A percentile compares a stretch with the other conserved stretches of the same genome.
phyloP scores from a whole-genome alignment of 2,113 vertebrate species.

The Bucco capensis region DNA sequence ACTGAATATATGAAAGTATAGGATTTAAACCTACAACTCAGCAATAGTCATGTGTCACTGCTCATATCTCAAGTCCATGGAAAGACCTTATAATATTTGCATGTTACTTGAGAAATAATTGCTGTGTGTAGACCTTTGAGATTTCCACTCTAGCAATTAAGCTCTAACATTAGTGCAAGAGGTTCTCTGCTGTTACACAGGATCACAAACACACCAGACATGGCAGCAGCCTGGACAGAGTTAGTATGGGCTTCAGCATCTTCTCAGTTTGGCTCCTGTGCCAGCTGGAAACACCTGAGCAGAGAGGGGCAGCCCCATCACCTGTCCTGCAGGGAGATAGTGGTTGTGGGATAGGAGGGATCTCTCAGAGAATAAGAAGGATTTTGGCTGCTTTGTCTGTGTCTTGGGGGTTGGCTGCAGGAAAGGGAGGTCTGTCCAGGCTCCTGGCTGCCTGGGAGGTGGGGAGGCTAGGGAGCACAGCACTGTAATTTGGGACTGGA shows the following conservation, averaged over 20 bases:
- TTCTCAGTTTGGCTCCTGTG: neutral
- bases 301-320: neutral
- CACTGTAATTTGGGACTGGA: fast-evolving
- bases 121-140: neutral
- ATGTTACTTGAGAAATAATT: neutral
- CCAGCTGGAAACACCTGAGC: neutral
- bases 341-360: too few species aligned
- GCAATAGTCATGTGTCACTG: neutral
- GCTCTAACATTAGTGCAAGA: neutral
- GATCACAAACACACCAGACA: too few species aligned
- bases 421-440: too few species aligned
- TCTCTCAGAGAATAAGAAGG: neutral
- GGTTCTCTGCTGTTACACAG: neutral
- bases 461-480: neutral
- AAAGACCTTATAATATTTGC: neutral
- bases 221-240: neutral
- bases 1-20: neutral
- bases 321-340: neutral
- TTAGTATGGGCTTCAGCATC: neutral
- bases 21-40: neutral
- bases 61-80: neutral
- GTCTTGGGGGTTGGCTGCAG: neutral
- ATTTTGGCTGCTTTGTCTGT: too few species aligned
- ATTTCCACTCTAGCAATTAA: neutral
- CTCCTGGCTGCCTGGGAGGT: neutral